Conservation (phyloP, 2,797 vertebrate species). For the Etheostoma nigrum region DNA sequence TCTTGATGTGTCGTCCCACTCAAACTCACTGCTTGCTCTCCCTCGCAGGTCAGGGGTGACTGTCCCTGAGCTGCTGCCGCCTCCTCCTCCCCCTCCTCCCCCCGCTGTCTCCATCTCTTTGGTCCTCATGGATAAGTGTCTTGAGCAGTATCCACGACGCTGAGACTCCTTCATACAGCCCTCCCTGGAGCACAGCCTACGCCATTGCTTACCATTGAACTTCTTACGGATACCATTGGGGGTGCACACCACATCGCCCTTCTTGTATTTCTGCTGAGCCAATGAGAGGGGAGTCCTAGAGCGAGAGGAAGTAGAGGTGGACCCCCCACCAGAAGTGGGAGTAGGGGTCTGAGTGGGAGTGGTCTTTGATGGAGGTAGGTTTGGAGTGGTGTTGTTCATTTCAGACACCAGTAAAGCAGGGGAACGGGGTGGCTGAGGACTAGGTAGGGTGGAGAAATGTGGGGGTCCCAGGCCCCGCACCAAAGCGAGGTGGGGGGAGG, state of each 20-base stretch:
- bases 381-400: conserved; percentile 65
- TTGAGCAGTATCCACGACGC: conserved; percentile 92
- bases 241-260: conserved; percentile 94
- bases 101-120: conserved; percentile 92
- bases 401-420: conserved; percentile 78
- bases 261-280: conserved; percentile 94
- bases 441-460: conserved; percentile 60
- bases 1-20: conserved; percentile 93
- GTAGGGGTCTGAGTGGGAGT: conserved; percentile 80
- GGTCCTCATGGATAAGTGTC: conserved; percentile 93
- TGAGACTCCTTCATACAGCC: conserved; percentile 96
- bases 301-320: conserved; percentile 83
- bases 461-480: conserved; percentile 69
- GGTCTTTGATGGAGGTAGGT: conserved; percentile 83
- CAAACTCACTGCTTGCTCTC: conserved; percentile 89
- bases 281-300: conserved; percentile 90
- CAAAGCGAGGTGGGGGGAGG: conserved; percentile 76
- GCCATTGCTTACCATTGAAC: conserved; percentile 96
- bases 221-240: conserved; percentile 95
- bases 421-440: conserved; percentile 84
- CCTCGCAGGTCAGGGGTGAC: conserved; percentile 90
- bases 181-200: conserved; percentile 92
- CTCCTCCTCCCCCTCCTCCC: conserved; percentile 79
- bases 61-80: conserved; percentile 91
- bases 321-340: conserved; percentile 71